Conservation (phyloP, 2,888 invertebrate species). For the Volucella bombylans region DNA sequence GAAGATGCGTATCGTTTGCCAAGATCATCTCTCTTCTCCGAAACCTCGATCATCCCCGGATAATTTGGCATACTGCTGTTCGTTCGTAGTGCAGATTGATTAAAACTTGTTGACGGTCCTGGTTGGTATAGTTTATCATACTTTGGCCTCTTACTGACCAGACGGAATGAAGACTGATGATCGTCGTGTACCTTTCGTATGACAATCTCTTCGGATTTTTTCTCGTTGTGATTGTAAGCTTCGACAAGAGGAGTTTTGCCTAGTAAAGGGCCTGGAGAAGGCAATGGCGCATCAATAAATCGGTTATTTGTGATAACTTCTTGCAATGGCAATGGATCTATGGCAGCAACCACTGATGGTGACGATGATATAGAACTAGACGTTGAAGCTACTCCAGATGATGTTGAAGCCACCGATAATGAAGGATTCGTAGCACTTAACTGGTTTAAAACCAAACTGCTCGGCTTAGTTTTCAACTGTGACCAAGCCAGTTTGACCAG, state of each 20-base stretch:
- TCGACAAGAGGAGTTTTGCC: constrained; percentile 92
- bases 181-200: constrained; percentile 82
- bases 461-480: constrained; percentile 83
- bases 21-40: constrained; percentile 78
- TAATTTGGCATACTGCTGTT: constrained; percentile 87
- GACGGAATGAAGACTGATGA: constrained; percentile 74
- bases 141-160: constrained; percentile 45
- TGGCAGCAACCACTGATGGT: constrained; percentile 24
- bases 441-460: constrained; percentile 84
- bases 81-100: constrained; percentile 16
- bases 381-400: constrained; percentile 41
- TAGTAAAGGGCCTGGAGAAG: constrained; percentile 91
- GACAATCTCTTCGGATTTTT: constrained; percentile 78
- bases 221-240: constrained; percentile 82
- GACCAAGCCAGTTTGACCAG: constrained; percentile 82
- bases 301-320: constrained; percentile 76
- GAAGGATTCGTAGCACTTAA: constrained; percentile 76
- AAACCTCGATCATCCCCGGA: constrained; percentile 81
- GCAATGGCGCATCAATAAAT: constrained; percentile 86
- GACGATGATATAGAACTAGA: constrained; percentile 37
- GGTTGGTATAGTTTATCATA: constrained; percentile 61
- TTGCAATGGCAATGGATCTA: constrained; percentile 48
- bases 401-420: constrained; percentile 20
- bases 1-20: constrained; percentile 80
- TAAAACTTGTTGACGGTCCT: constrained; percentile 46